Conservation (phyloP, 1,140 invertebrate species). For the Saccostrea glomerata region DNA sequence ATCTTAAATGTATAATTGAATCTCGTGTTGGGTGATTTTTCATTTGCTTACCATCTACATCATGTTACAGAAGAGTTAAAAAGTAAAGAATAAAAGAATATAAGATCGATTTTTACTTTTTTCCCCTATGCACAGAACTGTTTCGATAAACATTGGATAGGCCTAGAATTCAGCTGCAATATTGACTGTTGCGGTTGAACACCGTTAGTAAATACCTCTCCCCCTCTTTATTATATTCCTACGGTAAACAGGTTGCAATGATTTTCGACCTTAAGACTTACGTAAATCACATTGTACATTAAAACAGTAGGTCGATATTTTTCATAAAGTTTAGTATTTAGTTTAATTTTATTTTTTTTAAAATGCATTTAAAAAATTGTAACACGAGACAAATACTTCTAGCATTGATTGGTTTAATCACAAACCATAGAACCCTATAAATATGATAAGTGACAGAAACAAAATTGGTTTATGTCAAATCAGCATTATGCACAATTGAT, state of each 20-base stretch:
- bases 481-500: too few relatives aligned
- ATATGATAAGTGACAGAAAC: too few relatives aligned
- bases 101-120: conserved; percentile 11
- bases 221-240: neutral
- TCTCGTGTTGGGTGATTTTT: neutral
- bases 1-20: conserved; percentile 2
- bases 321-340: too few relatives aligned
- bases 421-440: too few relatives aligned
- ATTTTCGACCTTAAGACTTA: neutral
- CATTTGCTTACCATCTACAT: conserved; percentile 32
- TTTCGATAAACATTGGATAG: conserved; percentile 28
- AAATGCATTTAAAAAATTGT: too few relatives aligned
- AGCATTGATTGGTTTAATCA: too few relatives aligned
- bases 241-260: neutral
- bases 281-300: neutral
- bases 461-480: too few relatives aligned
- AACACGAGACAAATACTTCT: too few relatives aligned
- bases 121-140: neutral
- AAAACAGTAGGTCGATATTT: too few relatives aligned
- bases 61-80: neutral
- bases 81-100: neutral
- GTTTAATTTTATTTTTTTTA: too few relatives aligned
- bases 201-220: neutral
- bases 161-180: neutral
- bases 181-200: conserved; percentile 8